Percentiles rank a stretch among this genome's conserved stretches.
Conservation (phyloP, 2,888 invertebrate species). For the Lasius fuliginosus region DNA sequence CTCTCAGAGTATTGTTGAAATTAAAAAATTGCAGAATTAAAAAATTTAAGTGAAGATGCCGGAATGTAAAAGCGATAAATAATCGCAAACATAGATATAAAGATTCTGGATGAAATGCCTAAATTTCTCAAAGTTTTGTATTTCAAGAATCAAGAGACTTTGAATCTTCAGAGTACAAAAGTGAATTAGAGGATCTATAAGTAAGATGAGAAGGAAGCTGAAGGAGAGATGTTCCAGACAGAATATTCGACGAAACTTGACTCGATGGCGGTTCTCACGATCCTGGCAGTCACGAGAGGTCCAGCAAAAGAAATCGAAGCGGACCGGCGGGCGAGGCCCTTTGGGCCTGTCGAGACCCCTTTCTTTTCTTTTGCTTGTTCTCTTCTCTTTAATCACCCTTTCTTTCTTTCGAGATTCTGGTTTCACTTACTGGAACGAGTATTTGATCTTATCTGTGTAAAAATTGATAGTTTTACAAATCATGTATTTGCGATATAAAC, state of each 20-base stretch:
- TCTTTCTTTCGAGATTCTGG: conserved; percentile 10
- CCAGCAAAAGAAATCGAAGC: conserved; percentile 53
- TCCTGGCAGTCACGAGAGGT: conserved; percentile 51
- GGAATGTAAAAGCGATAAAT: too few species aligned
- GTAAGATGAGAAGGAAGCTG: conserved; percentile 23
- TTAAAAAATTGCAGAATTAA: not conserved
- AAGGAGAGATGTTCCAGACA: conserved; percentile 1
- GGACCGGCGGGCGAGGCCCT: conserved; percentile 33
- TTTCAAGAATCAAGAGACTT: not conserved
- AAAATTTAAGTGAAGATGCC: not conserved
- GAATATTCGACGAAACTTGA: conserved; percentile 44
- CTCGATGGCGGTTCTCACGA: conserved; percentile 53
- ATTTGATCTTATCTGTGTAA: not conserved
- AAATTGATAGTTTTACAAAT: not conserved
- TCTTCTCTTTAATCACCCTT: conserved; percentile 20
- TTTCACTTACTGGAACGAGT: conserved; percentile 30
- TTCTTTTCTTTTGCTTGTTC: not conserved
- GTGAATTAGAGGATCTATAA: conserved; percentile 12
- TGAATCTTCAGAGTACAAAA: not conserved
- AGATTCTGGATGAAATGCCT: not conserved
- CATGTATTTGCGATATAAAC: not conserved
- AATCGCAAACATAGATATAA: not conserved
- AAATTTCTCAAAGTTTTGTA: not conserved
- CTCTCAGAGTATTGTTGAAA: not conserved
- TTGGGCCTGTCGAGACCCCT: not conserved